These are phyloP conservation scores for Machimus rusticus DNA, from an alignment of 2,888 invertebrate genomes.

Conservation along the genomic window DNA sequence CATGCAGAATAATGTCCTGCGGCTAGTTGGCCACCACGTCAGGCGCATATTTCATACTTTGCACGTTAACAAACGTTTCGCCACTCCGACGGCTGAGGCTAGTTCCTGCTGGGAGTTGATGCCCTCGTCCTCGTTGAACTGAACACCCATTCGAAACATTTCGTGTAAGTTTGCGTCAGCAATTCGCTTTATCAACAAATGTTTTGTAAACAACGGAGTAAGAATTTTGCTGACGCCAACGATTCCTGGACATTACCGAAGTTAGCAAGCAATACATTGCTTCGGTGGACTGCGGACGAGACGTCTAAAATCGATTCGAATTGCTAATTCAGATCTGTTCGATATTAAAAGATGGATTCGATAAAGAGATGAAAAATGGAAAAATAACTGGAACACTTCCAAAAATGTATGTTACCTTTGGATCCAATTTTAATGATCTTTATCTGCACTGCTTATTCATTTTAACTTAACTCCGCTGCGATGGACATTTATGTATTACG, in stretches of 20 bases:
- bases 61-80: constrained; percentile 28
- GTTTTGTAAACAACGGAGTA: constrained; percentile 9
- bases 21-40: constrained; percentile 30
- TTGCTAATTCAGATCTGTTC: background rate
- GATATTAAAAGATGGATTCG: background rate
- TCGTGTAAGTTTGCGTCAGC: background rate
- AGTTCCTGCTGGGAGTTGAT: background rate
- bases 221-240: constrained; percentile 10
- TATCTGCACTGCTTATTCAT: background rate
- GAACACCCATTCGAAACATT: background rate
- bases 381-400: background rate
- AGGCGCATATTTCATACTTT: constrained; percentile 23
- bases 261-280: background rate
- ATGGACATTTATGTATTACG: background rate
- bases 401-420: background rate
- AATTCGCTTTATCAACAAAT: constrained; percentile 2
- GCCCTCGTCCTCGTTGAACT: background rate
- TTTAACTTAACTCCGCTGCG: background rate
- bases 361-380: background rate
- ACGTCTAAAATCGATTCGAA: background rate
- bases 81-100: background rate
- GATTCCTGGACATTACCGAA: background rate
- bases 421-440: background rate
- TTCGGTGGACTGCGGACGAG: background rate
- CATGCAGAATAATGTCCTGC: constrained; percentile 34